phyloP scores from a whole-genome alignment of 2,888 invertebrate genomes.

The Trichopoda pennipes region DNA sequence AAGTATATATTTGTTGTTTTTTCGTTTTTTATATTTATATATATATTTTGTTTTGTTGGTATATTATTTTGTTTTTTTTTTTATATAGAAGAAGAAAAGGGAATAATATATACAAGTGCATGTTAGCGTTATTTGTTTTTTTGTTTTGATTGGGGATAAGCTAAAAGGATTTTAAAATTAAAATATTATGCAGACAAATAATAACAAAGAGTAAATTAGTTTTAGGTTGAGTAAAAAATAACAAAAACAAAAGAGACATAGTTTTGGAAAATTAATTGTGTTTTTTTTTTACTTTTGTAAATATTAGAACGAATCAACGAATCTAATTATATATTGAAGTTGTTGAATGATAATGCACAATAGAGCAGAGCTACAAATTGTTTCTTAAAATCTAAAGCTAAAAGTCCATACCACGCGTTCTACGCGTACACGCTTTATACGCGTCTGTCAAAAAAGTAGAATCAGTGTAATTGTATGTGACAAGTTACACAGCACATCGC shows the following conservation, averaged over 20 bases:
- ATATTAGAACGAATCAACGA: no score
- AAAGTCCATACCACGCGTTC: no score
- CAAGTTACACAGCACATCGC: no score
- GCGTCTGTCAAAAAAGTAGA: no score
- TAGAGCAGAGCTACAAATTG: no score
- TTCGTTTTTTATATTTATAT: slow-evolving; percentile 10
- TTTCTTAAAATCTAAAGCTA: no score
- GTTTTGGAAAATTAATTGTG: neutral
- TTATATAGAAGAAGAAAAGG: slow-evolving; percentile 61
- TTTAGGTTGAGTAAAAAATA: neutral
- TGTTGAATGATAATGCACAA: no score
- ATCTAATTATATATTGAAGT: no score
- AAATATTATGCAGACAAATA: neutral
- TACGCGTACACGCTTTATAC: no score
- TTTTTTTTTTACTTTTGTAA: no score
- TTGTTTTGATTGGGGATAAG: slow-evolving; percentile 18
- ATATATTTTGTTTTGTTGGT: slow-evolving; percentile 32
- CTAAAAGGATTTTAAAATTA: slow-evolving; percentile 4
- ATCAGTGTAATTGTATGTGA: no score
- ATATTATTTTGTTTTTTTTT: slow-evolving; percentile 49
- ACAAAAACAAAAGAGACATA: neutral
- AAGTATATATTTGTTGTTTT: slow-evolving; percentile 55
- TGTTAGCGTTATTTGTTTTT: slow-evolving; percentile 54
- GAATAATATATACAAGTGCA: slow-evolving; percentile 40
- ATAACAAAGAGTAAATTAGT: neutral